A percentile compares a stretch with the other conserved stretches of the same genome.
These are phyloP conservation scores for Noctua fimbriata DNA, from an alignment of 2,888 invertebrate genomes.

Conservation along the genomic window DNA sequence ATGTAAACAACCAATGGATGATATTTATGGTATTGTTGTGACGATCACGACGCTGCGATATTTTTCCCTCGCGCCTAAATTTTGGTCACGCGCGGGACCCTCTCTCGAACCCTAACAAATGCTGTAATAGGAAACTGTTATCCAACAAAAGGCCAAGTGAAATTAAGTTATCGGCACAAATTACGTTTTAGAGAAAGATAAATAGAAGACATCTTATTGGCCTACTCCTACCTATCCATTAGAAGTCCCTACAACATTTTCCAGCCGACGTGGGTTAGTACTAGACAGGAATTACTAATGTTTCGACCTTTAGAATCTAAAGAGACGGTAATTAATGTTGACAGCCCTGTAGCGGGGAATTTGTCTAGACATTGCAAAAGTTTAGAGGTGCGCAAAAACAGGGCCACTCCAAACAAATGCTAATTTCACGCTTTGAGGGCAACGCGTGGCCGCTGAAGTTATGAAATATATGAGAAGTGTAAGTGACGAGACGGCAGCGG, in stretches of 20 bases:
- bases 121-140: conserved; percentile 68
- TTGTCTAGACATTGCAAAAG: conserved; percentile 54
- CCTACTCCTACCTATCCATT: conserved; percentile 21
- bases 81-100: conserved; percentile 74
- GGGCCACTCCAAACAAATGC: conserved; percentile 64
- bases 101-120: conserved; percentile 66
- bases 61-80: conserved; percentile 74
- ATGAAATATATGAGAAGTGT: conserved; percentile 52
- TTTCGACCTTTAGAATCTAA: conserved; percentile 44
- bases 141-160: conserved; percentile 65
- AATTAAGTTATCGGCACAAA: conserved; percentile 67
- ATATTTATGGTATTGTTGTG: conserved; percentile 84
- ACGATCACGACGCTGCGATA: conserved; percentile 72
- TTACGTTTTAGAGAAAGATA: conserved; percentile 64
- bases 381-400: conserved; percentile 53
- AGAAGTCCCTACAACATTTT: conserved; percentile 29
- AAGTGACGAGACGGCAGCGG: conserved; percentile 37
- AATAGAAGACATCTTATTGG: conserved; percentile 59
- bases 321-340: conserved; percentile 59
- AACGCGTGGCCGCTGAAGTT: conserved; percentile 48
- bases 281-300: conserved; percentile 45
- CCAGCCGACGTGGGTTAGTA: conserved; percentile 25
- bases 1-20: conserved; percentile 72
- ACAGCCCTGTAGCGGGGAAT: conserved; percentile 32
- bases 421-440: conserved; percentile 64